phyloP scores from a whole-genome alignment of 1,140 invertebrate genomes.

The Sesamia nonagrioides region DNA sequence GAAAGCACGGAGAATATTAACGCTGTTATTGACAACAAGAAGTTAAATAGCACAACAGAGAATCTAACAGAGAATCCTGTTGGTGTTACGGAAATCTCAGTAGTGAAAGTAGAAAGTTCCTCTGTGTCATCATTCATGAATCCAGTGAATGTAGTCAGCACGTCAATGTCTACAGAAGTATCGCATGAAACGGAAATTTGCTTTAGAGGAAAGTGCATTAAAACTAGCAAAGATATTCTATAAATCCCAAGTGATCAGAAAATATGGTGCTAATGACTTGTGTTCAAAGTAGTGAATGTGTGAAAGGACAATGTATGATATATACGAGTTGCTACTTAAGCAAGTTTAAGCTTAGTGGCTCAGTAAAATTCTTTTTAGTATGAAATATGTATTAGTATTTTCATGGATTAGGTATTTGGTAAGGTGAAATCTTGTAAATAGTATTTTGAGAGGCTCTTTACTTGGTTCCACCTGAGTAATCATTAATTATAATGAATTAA shows the following conservation, averaged over 20 bases:
- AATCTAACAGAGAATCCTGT: slow-evolving; percentile 53
- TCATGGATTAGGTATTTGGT: slow-evolving; percentile 52
- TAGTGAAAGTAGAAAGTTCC: slow-evolving; percentile 68
- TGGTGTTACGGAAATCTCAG: slow-evolving; percentile 64
- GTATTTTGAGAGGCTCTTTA: slow-evolving; percentile 69
- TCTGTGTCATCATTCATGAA: slow-evolving; percentile 85
- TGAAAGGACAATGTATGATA: slow-evolving; percentile 55
- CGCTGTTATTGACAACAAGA: slow-evolving; percentile 60
- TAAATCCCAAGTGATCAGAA: slow-evolving; percentile 59
- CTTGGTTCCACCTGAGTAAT: slow-evolving; percentile 73
- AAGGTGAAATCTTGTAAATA: slow-evolving; percentile 80
- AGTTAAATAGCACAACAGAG: slow-evolving; percentile 51
- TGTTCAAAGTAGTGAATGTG: slow-evolving; percentile 72
- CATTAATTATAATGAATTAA: slow-evolving; percentile 55
- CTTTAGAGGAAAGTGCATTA: slow-evolving; percentile 94
- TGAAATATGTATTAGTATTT: slow-evolving; percentile 53
- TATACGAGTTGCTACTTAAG: slow-evolving; percentile 35
- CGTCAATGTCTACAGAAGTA: slow-evolving; percentile 93
- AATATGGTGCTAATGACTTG: slow-evolving; percentile 71
- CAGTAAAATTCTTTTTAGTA: slow-evolving; percentile 15
- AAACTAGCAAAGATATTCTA: slow-evolving; percentile 88
- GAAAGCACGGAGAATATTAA: slow-evolving; percentile 51
- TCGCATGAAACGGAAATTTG: slow-evolving; percentile 96
- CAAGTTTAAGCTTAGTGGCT: slow-evolving; percentile 27
- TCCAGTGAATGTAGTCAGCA: slow-evolving; percentile 89